These are phyloP conservation scores for Phylloscopus whistleri DNA, from an alignment of 2,113 vertebrate species.

Conservation along the genomic window DNA sequence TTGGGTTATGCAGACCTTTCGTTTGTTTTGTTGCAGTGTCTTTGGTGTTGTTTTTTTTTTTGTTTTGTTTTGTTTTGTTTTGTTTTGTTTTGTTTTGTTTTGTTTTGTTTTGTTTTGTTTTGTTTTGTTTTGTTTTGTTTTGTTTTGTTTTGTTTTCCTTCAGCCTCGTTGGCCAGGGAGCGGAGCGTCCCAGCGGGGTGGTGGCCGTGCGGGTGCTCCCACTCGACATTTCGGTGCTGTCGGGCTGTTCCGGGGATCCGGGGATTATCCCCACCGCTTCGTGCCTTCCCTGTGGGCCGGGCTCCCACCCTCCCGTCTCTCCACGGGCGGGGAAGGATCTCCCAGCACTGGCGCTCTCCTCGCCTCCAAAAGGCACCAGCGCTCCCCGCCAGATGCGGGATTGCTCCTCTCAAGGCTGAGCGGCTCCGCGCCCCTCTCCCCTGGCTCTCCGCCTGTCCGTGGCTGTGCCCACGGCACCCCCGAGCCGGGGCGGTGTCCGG, in stretches of 20 bases:
- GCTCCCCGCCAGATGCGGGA: accelerated
- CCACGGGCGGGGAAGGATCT: accelerated
- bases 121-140: too few species aligned
- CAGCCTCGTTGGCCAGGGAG: background rate
- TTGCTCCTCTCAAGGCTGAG: accelerated
- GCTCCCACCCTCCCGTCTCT: background rate
- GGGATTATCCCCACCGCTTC: accelerated
- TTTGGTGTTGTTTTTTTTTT: background rate
- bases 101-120: too few species aligned
- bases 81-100: too few species aligned
- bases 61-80: background rate
- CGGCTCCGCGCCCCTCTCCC: accelerated
- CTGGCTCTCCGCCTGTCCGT: accelerated
- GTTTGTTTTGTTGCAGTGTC: background rate
- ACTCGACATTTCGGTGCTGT: accelerated
- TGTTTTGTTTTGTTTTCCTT: background rate
- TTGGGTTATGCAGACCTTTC: too few species aligned
- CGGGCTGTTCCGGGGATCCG: accelerated
- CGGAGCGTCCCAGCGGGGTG: accelerated
- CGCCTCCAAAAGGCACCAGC: accelerated
- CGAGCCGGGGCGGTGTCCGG: accelerated
- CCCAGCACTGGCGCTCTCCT: accelerated
- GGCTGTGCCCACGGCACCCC: background rate
- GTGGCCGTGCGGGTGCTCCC: accelerated
- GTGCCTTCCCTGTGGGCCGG: accelerated